A percentile compares a stretch with the other conserved stretches of the same genome.
Evolutionary conservation across 2,888 invertebrate species (phyloP).

Genomic region (Phrixothrix hirtus): DNA sequence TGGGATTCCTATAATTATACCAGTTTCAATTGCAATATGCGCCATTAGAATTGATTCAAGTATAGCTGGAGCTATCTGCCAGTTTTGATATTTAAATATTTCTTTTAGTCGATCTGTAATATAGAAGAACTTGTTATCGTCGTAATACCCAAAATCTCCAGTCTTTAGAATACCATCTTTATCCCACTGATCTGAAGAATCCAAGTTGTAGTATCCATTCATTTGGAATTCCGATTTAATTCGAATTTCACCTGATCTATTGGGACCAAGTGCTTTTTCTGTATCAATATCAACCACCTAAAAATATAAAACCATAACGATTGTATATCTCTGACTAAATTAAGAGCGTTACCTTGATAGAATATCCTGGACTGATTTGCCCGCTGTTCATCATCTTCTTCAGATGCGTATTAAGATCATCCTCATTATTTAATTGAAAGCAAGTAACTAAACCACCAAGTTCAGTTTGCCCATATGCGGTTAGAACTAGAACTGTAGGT

Average conservation of each 20-base stretch:
- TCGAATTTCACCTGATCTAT: slow-evolving; percentile 59
- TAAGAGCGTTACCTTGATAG: slow-evolving; percentile 44
- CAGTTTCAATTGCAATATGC: slow-evolving; percentile 74
- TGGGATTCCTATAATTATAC: slow-evolving; percentile 78
- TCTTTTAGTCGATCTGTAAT: slow-evolving; percentile 60
- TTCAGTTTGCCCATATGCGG: not conserved
- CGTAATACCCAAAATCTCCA: slow-evolving; percentile 60
- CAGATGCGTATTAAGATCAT: not conserved
- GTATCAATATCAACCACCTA: slow-evolving; percentile 58
- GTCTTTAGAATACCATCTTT: slow-evolving; percentile 59
- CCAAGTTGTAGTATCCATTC: slow-evolving; percentile 57
- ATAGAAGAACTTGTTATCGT: slow-evolving; percentile 57
- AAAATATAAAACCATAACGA: slow-evolving; percentile 34
- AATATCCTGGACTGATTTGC: not conserved
- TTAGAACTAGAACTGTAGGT: slow-evolving; percentile 23
- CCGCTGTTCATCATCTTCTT: not conserved
- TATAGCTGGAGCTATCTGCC: slow-evolving; percentile 74
- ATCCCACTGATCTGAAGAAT: slow-evolving; percentile 53
- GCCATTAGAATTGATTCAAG: slow-evolving; percentile 70
- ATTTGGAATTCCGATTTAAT: slow-evolving; percentile 50
- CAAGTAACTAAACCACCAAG: not conserved
- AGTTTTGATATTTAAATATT: slow-evolving; percentile 47
- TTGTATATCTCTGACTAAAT: not conserved
- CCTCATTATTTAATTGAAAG: not conserved
- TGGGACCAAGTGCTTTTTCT: slow-evolving; percentile 54